Percentiles rank a stretch among this genome's conserved stretches.
Evolutionary conservation across 2,888 invertebrate species (phyloP).

Genomic region (Euphydryas editha): DNA sequence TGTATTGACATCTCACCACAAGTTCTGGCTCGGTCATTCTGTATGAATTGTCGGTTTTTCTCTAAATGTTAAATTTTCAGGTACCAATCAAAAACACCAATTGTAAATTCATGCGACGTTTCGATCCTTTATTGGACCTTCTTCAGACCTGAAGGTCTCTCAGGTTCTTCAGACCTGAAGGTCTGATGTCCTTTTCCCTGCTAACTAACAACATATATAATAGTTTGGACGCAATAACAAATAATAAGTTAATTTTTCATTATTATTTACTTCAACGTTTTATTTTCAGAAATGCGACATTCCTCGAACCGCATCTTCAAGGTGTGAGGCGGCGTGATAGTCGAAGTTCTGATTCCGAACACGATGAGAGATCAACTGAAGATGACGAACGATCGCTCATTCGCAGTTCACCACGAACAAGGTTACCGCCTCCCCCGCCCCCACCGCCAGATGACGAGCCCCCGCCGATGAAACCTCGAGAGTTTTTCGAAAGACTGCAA

Average conservation of each 20-base stretch:
- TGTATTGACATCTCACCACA: slow-evolving; percentile 32
- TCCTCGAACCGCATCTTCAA: slow-evolving; percentile 89
- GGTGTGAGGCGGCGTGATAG: slow-evolving; percentile 81
- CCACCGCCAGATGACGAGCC: slow-evolving; percentile 77
- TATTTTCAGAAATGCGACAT: slow-evolving; percentile 89
- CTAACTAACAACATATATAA: too few relatives aligned
- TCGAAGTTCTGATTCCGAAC: slow-evolving; percentile 78
- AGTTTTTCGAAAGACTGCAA: slow-evolving; percentile 80
- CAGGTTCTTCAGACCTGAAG: too few relatives aligned
- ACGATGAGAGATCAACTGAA: slow-evolving; percentile 78
- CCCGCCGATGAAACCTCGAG: slow-evolving; percentile 82
- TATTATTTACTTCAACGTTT: slow-evolving; percentile 15
- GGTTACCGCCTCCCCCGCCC: slow-evolving; percentile 75
- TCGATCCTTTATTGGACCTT: too few relatives aligned
- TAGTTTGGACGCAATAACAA: too few relatives aligned
- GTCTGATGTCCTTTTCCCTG: too few relatives aligned
- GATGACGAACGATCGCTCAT: slow-evolving; percentile 76
- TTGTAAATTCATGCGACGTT: too few relatives aligned
- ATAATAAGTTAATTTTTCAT: too few relatives aligned
- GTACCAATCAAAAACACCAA: too few relatives aligned
- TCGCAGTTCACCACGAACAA: slow-evolving; percentile 72
- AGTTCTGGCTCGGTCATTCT: background rate
- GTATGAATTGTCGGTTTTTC: background rate
- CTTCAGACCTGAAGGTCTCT: too few relatives aligned
- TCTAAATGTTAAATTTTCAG: background rate